Conservation (phyloP, 1,140 invertebrate species). For the Trichonephila clavata region DNA sequence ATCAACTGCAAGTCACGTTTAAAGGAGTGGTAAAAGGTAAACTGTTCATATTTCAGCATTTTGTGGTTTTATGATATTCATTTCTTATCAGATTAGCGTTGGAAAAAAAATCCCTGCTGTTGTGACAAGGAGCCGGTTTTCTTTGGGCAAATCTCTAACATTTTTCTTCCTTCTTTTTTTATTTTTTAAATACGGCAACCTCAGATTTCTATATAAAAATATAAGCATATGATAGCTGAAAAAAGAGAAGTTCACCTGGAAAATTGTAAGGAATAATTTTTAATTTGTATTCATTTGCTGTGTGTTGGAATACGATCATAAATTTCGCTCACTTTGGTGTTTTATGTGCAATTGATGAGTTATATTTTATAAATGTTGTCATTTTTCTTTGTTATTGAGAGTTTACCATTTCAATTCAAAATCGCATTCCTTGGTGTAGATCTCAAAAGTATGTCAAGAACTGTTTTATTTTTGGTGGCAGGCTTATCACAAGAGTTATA, state of each 20-base stretch:
- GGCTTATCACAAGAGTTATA: too few species aligned
- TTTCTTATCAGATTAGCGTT: conserved; percentile 57
- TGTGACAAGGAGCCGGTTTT: background rate
- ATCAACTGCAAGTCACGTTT: conserved; percentile 14
- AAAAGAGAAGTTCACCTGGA: background rate
- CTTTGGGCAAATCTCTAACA: background rate
- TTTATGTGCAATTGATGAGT: background rate
- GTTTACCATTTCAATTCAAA: too few species aligned
- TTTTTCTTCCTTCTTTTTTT: background rate
- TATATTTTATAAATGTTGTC: too few species aligned
- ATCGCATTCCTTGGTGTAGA: too few species aligned
- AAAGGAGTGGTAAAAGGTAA: background rate
- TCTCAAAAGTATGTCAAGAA: too few species aligned
- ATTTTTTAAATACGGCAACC: background rate
- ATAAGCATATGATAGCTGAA: background rate
- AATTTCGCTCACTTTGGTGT: background rate
- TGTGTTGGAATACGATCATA: background rate
- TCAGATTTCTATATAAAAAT: background rate
- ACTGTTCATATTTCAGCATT: conserved; percentile 44
- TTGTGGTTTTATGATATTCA: conserved; percentile 56
- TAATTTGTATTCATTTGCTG: background rate
- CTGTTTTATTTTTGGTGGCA: too few species aligned
- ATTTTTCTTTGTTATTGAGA: too few species aligned
- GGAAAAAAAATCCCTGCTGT: background rate
- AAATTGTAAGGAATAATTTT: background rate